Conservation (phyloP, 2,888 invertebrate species). For the Yponomeuta cagnagella region DNA sequence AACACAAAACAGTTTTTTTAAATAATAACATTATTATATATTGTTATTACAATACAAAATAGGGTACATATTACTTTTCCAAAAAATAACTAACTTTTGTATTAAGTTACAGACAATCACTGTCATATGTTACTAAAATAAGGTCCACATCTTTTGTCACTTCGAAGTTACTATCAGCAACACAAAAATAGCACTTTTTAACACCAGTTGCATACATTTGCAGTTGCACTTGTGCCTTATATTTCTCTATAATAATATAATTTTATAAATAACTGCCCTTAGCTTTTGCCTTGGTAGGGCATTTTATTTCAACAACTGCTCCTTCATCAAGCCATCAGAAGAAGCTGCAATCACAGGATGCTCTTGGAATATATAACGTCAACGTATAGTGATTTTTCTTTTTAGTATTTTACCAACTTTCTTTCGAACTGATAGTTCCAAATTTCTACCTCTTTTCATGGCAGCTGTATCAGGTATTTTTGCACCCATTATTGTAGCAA, state of each 20-base stretch:
- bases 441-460: slow-evolving; percentile 20
- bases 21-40: too few species aligned
- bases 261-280: slow-evolving; percentile 10
- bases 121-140: background rate
- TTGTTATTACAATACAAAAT: too few species aligned
- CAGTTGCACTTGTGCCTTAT: slow-evolving; percentile 27
- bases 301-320: slow-evolving; percentile 19
- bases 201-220: slow-evolving; percentile 28
- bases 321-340: slow-evolving; percentile 18
- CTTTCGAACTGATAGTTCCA: slow-evolving; percentile 15
- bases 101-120: too few species aligned
- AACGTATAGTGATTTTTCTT: slow-evolving; percentile 15
- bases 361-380: background rate
- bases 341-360: slow-evolving; percentile 20
- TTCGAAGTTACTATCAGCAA: slow-evolving; percentile 28
- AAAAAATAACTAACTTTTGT: too few species aligned
- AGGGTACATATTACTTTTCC: too few species aligned
- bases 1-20: too few species aligned
- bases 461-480: too few species aligned
- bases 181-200: slow-evolving; percentile 25
- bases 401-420: slow-evolving; percentile 4
- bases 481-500: too few species aligned
- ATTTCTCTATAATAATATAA: slow-evolving; percentile 20
- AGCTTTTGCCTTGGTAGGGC: slow-evolving; percentile 15
- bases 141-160: slow-evolving; percentile 21